phyloP scores from a whole-genome alignment of 2,888 invertebrate genomes.

The Melikaiella ostensackeni region DNA sequence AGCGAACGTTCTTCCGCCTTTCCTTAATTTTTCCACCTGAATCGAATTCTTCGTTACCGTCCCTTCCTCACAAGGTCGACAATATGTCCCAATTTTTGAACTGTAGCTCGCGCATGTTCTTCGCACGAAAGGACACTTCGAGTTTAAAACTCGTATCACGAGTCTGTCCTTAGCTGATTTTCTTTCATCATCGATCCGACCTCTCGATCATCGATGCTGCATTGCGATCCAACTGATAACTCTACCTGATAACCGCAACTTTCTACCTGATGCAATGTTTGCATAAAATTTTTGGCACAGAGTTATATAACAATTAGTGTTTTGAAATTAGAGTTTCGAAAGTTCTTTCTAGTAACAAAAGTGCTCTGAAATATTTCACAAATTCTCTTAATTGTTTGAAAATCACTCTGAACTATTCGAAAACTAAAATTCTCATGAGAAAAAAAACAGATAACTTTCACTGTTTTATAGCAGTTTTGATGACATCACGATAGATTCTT shows the following conservation, averaged over 20 bases:
- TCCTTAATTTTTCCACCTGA: conserved; percentile 37
- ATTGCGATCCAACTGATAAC: not conserved
- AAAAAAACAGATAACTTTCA: conserved; percentile 28
- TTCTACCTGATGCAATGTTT: conserved; percentile 28
- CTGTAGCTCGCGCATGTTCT: conserved; percentile 19
- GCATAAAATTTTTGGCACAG: conserved; percentile 10
- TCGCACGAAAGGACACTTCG: conserved; percentile 15
- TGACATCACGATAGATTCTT: conserved; percentile 27
- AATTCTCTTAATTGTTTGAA: conserved; percentile 21
- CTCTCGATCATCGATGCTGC: conserved; percentile 37
- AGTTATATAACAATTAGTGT: conserved; percentile 15
- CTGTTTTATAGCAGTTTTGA: conserved; percentile 32
- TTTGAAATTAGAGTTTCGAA: conserved; percentile 30
- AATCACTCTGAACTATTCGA: conserved; percentile 11
- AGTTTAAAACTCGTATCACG: conserved; percentile 33
- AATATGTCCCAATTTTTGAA: conserved; percentile 15
- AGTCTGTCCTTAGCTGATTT: conserved; percentile 43
- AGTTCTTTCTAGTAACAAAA: conserved; percentile 3
- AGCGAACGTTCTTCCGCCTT: conserved; percentile 39
- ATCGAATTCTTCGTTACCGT: conserved; percentile 26
- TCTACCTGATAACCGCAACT: conserved; percentile 41
- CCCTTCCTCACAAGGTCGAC: conserved; percentile 37
- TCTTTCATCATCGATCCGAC: conserved; percentile 41
- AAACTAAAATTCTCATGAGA: conserved; percentile 10
- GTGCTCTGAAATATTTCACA: conserved; percentile 10